Conservation (phyloP, 2,797 vertebrate genomes). For the Ctenopoma multispine region DNA sequence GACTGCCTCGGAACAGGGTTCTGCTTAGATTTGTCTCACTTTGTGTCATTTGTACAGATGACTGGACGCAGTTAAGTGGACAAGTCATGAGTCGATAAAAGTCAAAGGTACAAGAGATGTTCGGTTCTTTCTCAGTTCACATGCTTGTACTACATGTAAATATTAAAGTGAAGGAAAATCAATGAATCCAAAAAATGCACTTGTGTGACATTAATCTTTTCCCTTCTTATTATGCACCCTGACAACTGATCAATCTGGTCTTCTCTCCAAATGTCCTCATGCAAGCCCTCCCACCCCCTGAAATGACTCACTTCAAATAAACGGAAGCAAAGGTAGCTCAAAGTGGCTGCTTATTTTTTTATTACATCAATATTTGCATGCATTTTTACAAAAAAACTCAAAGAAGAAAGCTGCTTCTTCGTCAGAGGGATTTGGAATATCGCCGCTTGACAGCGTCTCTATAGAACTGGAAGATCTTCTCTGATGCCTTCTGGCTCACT, state of each 20-base stretch:
- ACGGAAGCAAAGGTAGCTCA: conserved; percentile 12
- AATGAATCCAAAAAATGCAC: conserved; percentile 78
- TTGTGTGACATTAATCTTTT: conserved; percentile 59
- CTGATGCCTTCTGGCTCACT: conserved; percentile 86
- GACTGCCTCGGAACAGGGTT: conserved; percentile 19
- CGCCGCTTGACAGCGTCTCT: conserved; percentile 87
- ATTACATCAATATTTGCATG: conserved; percentile 30
- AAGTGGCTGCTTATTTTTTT: conserved; percentile 54
- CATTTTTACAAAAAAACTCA: background rate
- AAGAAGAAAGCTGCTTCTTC: conserved; percentile 1
- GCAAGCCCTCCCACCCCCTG: background rate
- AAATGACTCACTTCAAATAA: conserved; percentile 6
- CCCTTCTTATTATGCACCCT: conserved; percentile 22
- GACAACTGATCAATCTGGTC: background rate
- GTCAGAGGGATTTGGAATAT: conserved; percentile 89
- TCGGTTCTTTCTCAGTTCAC: conserved; percentile 41
- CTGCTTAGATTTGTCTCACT: conserved; percentile 20
- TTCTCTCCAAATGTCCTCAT: conserved; percentile 2
- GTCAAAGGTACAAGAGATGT: conserved; percentile 41
- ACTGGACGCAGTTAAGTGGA: conserved; percentile 6
- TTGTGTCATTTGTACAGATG: conserved; percentile 1
- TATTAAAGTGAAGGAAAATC: conserved; percentile 56
- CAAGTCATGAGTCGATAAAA: background rate
- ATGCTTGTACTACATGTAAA: conserved; percentile 70
- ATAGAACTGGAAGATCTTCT: conserved; percentile 92